phyloP scores from a whole-genome alignment of 37 sponge, comb jelly and placozoan genomes.

The Eunapius fragilis region DNA sequence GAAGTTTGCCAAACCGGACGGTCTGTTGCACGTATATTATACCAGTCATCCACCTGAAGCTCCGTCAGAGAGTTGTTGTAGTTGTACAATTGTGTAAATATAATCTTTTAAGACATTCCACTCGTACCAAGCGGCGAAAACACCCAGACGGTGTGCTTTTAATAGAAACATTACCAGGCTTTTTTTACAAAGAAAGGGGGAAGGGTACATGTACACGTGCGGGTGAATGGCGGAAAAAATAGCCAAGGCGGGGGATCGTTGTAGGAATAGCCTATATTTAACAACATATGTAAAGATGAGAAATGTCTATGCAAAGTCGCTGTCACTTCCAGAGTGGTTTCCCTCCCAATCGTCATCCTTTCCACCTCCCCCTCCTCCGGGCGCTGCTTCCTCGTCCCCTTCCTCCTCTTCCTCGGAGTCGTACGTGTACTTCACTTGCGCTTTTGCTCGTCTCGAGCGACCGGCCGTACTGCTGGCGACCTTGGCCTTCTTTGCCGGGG shows the following conservation, averaged over 20 bases:
- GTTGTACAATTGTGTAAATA: neutral
- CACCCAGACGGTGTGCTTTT: neutral
- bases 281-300: neutral
- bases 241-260: neutral
- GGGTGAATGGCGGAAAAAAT: neutral
- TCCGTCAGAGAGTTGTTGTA: neutral
- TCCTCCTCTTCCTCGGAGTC: slow-evolving; percentile 19
- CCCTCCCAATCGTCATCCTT: neutral
- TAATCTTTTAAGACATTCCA: no score
- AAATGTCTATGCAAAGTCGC: neutral
- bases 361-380: neutral
- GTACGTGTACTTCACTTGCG: slow-evolving; percentile 4
- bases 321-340: neutral
- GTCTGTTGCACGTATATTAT: neutral
- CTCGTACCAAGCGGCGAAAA: no score
- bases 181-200: neutral
- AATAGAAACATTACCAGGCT: neutral
- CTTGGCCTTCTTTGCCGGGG: neutral
- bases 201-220: neutral
- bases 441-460: neutral
- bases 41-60: neutral
- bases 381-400: neutral
- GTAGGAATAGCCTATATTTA: neutral
- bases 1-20: neutral
- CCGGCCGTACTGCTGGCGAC: neutral